A percentile compares a stretch with the other conserved stretches of the same genome.
phyloP scores from a whole-genome alignment of 1,140 invertebrate species.

The Anastatus disparis region DNA sequence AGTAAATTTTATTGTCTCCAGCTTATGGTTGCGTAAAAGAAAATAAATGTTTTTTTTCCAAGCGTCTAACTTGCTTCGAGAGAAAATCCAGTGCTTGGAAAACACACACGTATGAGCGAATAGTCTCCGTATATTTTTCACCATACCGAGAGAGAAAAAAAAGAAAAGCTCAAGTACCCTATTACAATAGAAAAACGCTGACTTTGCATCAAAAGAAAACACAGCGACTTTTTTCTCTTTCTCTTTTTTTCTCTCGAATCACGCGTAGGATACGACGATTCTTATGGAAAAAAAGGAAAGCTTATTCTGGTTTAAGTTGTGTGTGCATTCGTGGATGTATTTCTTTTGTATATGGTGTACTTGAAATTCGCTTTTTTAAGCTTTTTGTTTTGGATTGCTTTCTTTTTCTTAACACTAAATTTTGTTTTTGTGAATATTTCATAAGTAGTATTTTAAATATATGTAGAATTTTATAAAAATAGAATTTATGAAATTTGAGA shows the following conservation, averaged over 20 bases:
- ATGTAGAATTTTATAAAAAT: no score
- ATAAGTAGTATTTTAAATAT: no score
- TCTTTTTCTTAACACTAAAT: no score
- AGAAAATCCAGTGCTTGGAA: slow-evolving; percentile 6
- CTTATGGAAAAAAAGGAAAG: slow-evolving; percentile 20
- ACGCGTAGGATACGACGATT: background rate
- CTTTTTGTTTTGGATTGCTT: background rate
- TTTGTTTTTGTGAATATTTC: no score
- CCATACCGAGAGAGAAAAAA: no score
- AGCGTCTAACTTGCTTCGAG: background rate
- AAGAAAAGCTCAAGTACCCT: no score
- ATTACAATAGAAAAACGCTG: slow-evolving; percentile 34
- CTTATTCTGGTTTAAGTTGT: no score
- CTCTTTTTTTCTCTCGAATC: slow-evolving; percentile 22
- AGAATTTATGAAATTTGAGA: no score
- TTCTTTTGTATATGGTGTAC: slow-evolving; percentile 11
- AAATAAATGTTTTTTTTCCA: slow-evolving; percentile 21
- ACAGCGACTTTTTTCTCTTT: no score
- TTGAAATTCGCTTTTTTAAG: slow-evolving; percentile 33
- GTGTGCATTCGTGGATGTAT: background rate
- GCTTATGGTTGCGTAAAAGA: no score
- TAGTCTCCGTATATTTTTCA: no score
- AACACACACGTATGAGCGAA: slow-evolving; percentile 4
- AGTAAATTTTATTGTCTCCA: no score
- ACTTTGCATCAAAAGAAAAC: slow-evolving; percentile 32